These are phyloP conservation scores for Gambusia affinis DNA, from an alignment of 2,113 vertebrate genomes.

Conservation along the genomic window DNA sequence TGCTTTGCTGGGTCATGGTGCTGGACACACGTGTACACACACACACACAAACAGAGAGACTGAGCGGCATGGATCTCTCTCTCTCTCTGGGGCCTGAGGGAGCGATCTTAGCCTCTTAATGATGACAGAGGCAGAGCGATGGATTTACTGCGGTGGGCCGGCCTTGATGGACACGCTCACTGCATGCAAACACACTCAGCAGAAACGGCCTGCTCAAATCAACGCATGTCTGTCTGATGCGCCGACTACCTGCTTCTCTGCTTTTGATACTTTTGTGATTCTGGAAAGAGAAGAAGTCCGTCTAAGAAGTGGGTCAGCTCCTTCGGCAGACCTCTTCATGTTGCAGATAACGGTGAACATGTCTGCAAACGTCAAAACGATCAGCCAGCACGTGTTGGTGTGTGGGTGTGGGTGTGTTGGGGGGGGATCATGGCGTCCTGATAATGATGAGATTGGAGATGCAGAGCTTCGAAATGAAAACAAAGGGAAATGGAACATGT, in stretches of 20 bases:
- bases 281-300: too few relatives aligned
- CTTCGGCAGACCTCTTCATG: too few relatives aligned
- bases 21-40: neutral
- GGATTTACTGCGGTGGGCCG: constrained; percentile 33
- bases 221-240: constrained; percentile 3
- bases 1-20: constrained; percentile 16
- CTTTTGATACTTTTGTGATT: neutral
- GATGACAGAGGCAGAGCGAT: constrained; percentile 35
- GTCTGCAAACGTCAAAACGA: too few relatives aligned
- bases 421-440: too few relatives aligned
- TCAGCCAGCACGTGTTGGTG: too few relatives aligned
- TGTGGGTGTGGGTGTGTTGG: too few relatives aligned
- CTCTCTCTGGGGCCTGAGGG: constrained; percentile 7
- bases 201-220: constrained; percentile 21
- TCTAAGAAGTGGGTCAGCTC: too few relatives aligned
- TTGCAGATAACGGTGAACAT: too few relatives aligned
- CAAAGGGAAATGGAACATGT: too few relatives aligned
- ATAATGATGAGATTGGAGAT: too few relatives aligned
- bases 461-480: too few relatives aligned
- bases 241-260: neutral
- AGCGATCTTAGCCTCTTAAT: constrained; percentile 41
- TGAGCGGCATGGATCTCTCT: constrained; percentile 25
- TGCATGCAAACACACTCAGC: constrained; percentile 5
- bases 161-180: constrained; percentile 16
- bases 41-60: neutral